Base-by-base conservation (phyloP, 2,797 vertebrate genomes). In the Octomys mimax region DNA sequence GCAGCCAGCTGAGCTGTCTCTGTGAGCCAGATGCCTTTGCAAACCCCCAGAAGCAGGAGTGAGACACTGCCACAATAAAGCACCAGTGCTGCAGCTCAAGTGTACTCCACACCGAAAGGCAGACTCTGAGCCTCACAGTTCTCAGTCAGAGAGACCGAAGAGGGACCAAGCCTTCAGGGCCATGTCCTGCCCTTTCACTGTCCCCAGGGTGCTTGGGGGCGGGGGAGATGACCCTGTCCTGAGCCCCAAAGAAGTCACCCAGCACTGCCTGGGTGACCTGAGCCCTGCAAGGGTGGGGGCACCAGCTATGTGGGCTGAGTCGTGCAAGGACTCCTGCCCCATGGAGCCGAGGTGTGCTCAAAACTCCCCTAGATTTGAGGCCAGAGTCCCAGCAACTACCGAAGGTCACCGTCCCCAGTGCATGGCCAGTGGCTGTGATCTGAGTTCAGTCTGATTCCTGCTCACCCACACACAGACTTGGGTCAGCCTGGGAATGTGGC, bases 61-160 rank as follows among this genome's bases (percentile, higher is more conserved):
- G 57, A 86, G 39, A 57, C 61, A 91, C 52, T 5, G 22, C 77
- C 79, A 95, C 54, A 82, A n/a, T 85, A 94, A 39, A 85, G 46
- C 86, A 71, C 39, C 2, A 39, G 46, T 18, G 46, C 12, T 91
- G 49, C 24, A 79, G n/a, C 49, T 54, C 9, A 75, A 94, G 68
- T 85, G 12, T 1, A 2, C 78, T 81, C 42, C n/a, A 33, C 28
- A 36, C 84, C 93, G 89, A 93, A 57, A 96, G 8, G 31, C 70
- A 0, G n/a, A 24, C 33, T 13, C 66, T 66, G 16, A 70, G 66
- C 33, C 68, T 36, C 68, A 10, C 68, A 70, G 19, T n/a, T 21
- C n/a, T 36, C 33, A 19, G 64, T 8, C 68, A 10, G n/a, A 19
- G 33, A 70, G n/a, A 36, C n/a, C 4, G n/a, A 21, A n/a, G n/a